Base-by-base conservation (phyloP, 2,113 vertebrate genomes). In the Ptychochromis oligacanthus region DNA sequence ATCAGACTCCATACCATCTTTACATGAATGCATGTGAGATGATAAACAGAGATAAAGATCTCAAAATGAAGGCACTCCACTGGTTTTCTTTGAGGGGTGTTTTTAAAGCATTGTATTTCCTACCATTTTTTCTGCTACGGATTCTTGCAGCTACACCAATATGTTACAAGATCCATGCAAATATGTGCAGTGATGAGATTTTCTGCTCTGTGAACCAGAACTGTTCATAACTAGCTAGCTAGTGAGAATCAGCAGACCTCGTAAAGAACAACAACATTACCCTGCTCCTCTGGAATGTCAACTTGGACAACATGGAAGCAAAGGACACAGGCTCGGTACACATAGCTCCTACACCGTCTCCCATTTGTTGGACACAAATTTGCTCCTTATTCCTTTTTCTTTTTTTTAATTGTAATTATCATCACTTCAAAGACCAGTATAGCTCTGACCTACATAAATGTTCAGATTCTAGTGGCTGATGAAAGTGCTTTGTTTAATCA, bases 231-330 rank as follows among this genome's bases (percentile, higher is more conserved):
- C 92, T 43, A 72, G 26, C 65, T 88, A 91, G 91, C 84, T 89
- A 90, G 90, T 82, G 91, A 91, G 90, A 83, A 92, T 92, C 91
- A 91, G 94, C 92, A 90, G 93, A 94, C 86, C 90, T 93, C 79
- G 80, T 94, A 93, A 94, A 92, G 91, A 94, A 94, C 87, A 93
- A 95, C 87, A 94, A 91, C 90, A 94, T 94, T 93, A 94, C 93
- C 88, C 65, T 65, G 81, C 88, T 88, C 87, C 91, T 88, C 88
- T 93, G 93, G 94, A 96, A 95, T 95, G 94, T 93, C 93, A 94
- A 88, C 93, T 93, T 89, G 91, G 93, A 94, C 89, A 83, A 92
- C 90, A 87, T 76, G 74, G 85, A 88, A 85, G 65, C 84, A 87
- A 86, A 93, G 85, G 88, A 91, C 88, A 88, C 90, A 78, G 87